Percentiles rank a stretch among this genome's conserved stretches.
These are phyloP conservation scores for Spodoptera picta DNA, from an alignment of 2,888 invertebrate genomes.

Conservation along the genomic window DNA sequence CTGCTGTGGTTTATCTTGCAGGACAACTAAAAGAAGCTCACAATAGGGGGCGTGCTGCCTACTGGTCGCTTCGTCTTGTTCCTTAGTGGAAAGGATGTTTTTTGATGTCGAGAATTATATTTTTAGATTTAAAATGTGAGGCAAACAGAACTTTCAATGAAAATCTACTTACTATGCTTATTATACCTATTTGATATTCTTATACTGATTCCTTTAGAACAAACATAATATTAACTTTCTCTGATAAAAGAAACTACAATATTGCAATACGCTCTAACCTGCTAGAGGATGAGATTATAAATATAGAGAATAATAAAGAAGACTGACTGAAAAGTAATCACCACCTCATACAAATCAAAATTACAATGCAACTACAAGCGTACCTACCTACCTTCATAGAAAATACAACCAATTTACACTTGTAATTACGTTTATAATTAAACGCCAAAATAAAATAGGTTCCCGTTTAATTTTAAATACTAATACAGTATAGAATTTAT, in stretches of 20 bases:
- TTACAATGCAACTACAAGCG: constrained; percentile 6
- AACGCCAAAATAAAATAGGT: constrained; percentile 44
- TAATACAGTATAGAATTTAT: constrained; percentile 60
- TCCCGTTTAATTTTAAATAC: constrained; percentile 55
- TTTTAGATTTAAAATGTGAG: constrained; percentile 29
- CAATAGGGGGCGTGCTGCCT: constrained; percentile 63
- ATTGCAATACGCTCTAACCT: too few relatives aligned
- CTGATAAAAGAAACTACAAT: too few relatives aligned
- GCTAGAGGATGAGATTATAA: too few relatives aligned
- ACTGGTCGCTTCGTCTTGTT: constrained; percentile 39
- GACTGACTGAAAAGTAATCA: neutral
- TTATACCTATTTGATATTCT: neutral
- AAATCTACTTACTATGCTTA: neutral
- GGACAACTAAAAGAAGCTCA: constrained; percentile 62
- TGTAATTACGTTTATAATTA: constrained; percentile 49
- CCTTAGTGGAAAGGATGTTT: constrained; percentile 22
- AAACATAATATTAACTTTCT: too few relatives aligned
- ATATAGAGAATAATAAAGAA: too few relatives aligned
- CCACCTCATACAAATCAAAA: constrained; percentile 13
- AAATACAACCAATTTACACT: constrained; percentile 31
- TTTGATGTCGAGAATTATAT: constrained; percentile 34
- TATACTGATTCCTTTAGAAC: too few relatives aligned
- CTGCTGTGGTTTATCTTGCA: constrained; percentile 50
- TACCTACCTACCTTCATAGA: constrained; percentile 7
- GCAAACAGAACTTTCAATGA: neutral